These are phyloP conservation scores for Arctopsyche grandis DNA, from an alignment of 1,140 invertebrate species.

Conservation along the genomic window DNA sequence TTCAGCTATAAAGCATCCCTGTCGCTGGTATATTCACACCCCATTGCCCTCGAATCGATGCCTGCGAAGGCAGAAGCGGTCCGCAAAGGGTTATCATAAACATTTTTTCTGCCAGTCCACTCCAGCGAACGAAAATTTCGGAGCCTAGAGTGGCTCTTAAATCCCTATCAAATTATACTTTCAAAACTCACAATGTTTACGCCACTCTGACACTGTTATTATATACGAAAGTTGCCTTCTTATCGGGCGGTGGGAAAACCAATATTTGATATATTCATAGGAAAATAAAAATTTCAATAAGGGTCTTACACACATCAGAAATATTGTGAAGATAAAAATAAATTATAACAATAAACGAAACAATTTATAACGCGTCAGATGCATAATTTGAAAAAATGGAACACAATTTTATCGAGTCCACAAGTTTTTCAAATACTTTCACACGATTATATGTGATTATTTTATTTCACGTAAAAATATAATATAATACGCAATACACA, in stretches of 20 bases:
- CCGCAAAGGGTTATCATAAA: conserved; percentile 14
- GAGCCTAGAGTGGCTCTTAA: not conserved
- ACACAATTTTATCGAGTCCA: too few relatives aligned
- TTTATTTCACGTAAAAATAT: too few relatives aligned
- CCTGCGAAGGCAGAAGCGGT: not conserved
- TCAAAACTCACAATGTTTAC: conserved; percentile 13
- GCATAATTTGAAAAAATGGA: too few relatives aligned
- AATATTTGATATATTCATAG: conserved; percentile 11
- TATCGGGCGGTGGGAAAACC: not conserved
- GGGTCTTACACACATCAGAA: not conserved
- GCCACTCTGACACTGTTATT: conserved; percentile 13
- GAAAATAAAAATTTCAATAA: conserved; percentile 25
- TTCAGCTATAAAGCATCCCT: conserved; percentile 42
- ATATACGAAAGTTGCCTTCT: not conserved
- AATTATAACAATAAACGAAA: too few relatives aligned
- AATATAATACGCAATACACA: too few relatives aligned
- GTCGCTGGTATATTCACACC: conserved; percentile 41
- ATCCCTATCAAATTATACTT: conserved; percentile 22
- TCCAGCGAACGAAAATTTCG: too few relatives aligned
- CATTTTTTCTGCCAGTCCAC: not conserved
- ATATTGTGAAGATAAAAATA: too few relatives aligned
- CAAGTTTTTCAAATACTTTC: too few relatives aligned
- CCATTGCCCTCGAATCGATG: conserved; percentile 39
- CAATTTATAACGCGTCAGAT: too few relatives aligned
- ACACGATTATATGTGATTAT: too few relatives aligned